Evolutionary conservation across 35 echinoderm and acorn worm species (phyloP).

Genomic region (Apostichopus japonicus): DNA sequence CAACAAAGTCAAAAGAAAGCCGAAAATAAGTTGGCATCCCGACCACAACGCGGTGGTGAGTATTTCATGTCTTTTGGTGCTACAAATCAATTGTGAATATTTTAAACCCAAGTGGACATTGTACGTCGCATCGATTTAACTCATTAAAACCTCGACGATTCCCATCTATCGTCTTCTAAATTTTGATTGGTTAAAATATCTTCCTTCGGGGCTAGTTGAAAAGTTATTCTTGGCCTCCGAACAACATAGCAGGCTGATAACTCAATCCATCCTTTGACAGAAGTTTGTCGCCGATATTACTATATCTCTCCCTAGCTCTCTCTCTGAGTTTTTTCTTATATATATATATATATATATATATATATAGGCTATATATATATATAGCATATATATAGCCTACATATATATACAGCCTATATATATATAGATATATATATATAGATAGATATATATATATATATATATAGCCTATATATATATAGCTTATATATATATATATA

Average conservation of each 20-base stretch:
- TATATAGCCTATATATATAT: too few species aligned
- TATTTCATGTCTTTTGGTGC: conserved; percentile 10
- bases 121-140: conserved; percentile 5
- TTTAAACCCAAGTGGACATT: conserved; percentile 11
- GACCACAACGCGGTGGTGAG: conserved; percentile 29
- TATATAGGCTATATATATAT: too few species aligned
- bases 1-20: neutral
- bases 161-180: conserved; percentile 13
- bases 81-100: conserved; percentile 22
- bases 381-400: too few species aligned
- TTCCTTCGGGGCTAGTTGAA: conserved; percentile 10
- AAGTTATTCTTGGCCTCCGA: conserved; percentile 2
- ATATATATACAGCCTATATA: too few species aligned
- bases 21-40: conserved; percentile 3
- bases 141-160: neutral
- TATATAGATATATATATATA: too few species aligned
- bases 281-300: neutral
- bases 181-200: neutral
- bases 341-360: too few species aligned
- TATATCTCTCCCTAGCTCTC: neutral
- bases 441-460: too few species aligned
- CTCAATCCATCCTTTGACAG: conserved; percentile 21
- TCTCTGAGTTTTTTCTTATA: too few species aligned
- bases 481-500: too few species aligned
- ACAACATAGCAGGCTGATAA: neutral